Base-by-base conservation (phyloP, 2,888 invertebrate genomes). In the Luffia ferchaultella region DNA sequence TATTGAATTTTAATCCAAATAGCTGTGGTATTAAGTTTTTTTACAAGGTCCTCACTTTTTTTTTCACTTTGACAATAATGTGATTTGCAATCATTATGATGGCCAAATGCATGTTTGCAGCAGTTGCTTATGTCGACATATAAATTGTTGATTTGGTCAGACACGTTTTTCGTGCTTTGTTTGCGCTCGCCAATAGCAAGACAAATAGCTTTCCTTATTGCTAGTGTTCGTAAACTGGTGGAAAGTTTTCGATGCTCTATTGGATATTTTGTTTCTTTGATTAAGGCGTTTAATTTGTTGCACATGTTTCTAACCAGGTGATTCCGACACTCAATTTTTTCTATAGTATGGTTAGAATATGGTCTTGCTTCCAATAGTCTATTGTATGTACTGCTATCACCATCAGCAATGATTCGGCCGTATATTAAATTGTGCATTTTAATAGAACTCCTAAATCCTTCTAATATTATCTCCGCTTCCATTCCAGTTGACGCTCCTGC, bases 251-350 rank as follows among this genome's bases (percentile, higher is more conserved):
- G 12, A 44, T 50, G 42, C 15, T 48, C 18, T 47, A 53, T 7
- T 15, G 16, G 15, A 53, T 55, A 57, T 53, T 58, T 59, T 16
- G 54, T 54, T 16, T 60, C 56, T 48, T 16, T 30, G 16, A 18
- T 43, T 17, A 45, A 30, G 20, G 18, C 30, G 17, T 18, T 46
- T 1, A 53, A 5, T 20, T 55, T 52, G 40, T 52, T 55, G 41
- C 59, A 58, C 16, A 59, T 20, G 46, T 58, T 59, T n/a, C 59
- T 48, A 12, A 59, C 9, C 5, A 65, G 45, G 53, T 69, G 65
- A 50, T 64, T 67, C 3, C 44, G 51, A 51, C 68, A 69, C 53
- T 68, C 65, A 2, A 66, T 53, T 61, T 67, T 70, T 47, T 60
- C 44, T 0, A 63, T 55, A 30, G 50, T 41, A 16, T 52, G 42